Evolutionary conservation across 2,888 invertebrate species (phyloP).

Genomic region (Trypoxylon attenuatum): DNA sequence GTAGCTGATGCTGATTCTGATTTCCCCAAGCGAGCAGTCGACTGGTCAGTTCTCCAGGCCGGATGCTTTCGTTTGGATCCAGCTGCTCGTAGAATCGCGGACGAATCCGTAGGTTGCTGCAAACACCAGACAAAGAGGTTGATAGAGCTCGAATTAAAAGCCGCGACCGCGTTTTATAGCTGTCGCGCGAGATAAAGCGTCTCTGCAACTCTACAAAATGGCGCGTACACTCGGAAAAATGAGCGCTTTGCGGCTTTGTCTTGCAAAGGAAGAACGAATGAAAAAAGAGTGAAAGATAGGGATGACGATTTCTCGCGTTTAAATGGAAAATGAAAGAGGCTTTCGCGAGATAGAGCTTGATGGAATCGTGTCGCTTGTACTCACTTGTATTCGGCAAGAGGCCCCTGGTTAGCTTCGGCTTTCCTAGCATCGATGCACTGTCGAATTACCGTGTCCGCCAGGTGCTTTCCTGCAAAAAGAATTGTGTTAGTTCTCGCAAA

Average conservation of each 20-base stretch:
- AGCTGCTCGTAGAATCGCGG: conserved; percentile 40
- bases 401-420: conserved; percentile 53
- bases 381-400: conserved; percentile 49
- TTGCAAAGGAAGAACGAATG: too few relatives aligned
- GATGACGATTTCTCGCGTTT: neutral
- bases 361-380: conserved; percentile 26
- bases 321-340: neutral
- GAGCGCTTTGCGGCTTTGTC: too few relatives aligned
- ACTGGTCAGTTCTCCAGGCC: conserved; percentile 66
- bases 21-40: conserved; percentile 67
- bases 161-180: too few relatives aligned
- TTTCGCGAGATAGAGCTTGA: conserved; percentile 14
- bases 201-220: too few relatives aligned
- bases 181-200: too few relatives aligned
- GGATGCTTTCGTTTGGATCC: conserved; percentile 52
- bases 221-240: neutral
- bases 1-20: conserved; percentile 47
- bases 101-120: conserved; percentile 55
- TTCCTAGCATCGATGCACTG: conserved; percentile 57
- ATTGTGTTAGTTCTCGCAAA: neutral
- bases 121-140: conserved; percentile 8
- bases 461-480: conserved; percentile 62
- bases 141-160: too few relatives aligned
- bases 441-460: conserved; percentile 59
- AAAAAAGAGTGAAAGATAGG: too few relatives aligned